Evolutionary conservation across 2,113 vertebrate species (phyloP), one percentile per base, ranked within the genome.

Genomic region (Tetrao urogallus): DNA sequence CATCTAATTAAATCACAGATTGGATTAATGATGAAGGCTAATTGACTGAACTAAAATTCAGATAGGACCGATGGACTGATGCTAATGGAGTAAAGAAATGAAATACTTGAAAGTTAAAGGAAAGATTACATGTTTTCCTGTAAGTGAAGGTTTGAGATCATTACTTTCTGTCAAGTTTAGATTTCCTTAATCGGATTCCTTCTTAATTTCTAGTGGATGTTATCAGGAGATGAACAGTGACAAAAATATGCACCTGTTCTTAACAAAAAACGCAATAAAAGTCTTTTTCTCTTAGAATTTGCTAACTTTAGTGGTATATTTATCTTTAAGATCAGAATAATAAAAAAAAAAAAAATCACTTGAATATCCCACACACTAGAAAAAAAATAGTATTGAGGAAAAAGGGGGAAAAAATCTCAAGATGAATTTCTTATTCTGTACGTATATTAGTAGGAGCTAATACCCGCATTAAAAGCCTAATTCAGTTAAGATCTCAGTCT

Each of bases 31-130:
- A 64, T 32, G 38, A 63, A 81, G 60, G 21, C 27, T 89, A 80
- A 81, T 74, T 86, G 69, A 42, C 69, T 50, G 64, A 86, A 82
- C 17, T 16, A 86, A 88, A 89, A 94, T 71, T 42, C 50, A 82
- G 65, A 43, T 63, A 80, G 40, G 20, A 76, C 20, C 69, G 52
- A 58, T 48, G n/a, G 32, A 38, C 32, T 72, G 13, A 6, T 65
- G 34, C 15, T 85, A 70, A 71, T 32, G 52, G 50, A 81, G 89
- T 65, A 75, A 87, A 79, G 7, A 79, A 73, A 79, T 54, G 28
- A 86, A 75, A 52, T 66, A 54, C 20, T 47, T 84, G 52, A 86
- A 94, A 90, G 18, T 70, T 57, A 70, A 58, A 10, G 13, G 48
- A 88, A 80, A 22, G 17, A 54, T 40, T 57, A 4, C 21, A 56